These are phyloP conservation scores for Rhysida immarginata DNA, from an alignment of 1,140 invertebrate genomes.

Conservation along the genomic window DNA sequence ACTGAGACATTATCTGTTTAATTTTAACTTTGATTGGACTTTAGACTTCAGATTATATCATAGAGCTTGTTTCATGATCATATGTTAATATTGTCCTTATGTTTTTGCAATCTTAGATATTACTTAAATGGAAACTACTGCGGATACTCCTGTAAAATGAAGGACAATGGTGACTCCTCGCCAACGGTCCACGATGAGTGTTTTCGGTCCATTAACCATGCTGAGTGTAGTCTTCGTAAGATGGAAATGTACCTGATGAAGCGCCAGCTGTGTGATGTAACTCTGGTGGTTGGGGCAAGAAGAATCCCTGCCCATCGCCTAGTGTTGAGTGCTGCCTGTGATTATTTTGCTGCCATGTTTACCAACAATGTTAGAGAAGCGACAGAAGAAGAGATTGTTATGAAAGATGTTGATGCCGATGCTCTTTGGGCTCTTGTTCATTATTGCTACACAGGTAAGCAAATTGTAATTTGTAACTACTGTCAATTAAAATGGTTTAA, in stretches of 20 bases:
- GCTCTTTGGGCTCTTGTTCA: conserved; percentile 63
- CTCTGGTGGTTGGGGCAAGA: conserved; percentile 49
- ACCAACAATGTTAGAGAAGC: conserved; percentile 70
- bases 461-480: no score
- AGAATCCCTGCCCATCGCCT: conserved; percentile 47
- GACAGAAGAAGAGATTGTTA: conserved; percentile 61
- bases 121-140: conserved; percentile 4
- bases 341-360: conserved; percentile 93
- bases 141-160: not conserved
- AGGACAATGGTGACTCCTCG: not conserved
- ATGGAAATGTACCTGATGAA: conserved; percentile 66
- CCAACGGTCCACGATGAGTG: conserved; percentile 46
- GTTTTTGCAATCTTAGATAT: not conserved
- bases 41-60: no score
- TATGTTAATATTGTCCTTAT: not conserved
- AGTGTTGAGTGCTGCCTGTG: conserved; percentile 73
- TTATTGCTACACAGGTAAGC: conserved; percentile 73
- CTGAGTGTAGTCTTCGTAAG: conserved; percentile 56
- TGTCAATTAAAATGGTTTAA: no score
- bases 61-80: no score
- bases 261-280: conserved; percentile 62
- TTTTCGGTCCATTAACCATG: conserved; percentile 59
- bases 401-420: conserved; percentile 68
- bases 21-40: no score
- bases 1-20: no score